Conservation (phyloP, 2,113 vertebrate genomes). For the Protobothrops flavoviridis region DNA sequence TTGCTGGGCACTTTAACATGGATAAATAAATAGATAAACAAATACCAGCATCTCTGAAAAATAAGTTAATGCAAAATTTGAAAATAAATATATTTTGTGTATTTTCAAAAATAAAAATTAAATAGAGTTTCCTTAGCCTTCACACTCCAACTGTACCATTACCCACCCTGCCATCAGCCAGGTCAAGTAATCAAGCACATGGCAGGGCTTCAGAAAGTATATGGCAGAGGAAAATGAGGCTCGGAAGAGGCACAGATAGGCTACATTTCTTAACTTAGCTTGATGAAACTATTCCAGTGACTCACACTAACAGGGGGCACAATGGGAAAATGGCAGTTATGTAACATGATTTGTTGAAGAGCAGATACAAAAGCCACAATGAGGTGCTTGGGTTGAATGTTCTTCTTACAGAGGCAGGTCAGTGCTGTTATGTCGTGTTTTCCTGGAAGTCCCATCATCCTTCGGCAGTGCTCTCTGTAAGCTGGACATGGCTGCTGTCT, state of each 20-base stretch:
- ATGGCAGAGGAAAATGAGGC: neutral
- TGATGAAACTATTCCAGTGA: conserved; percentile 18
- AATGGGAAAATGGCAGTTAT: neutral
- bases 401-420: conserved; percentile 90
- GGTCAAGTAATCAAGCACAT: conserved; percentile 28
- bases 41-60: conserved; percentile 35
- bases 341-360: neutral
- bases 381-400: conserved; percentile 3
- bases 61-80: conserved; percentile 43
- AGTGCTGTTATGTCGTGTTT: conserved; percentile 98
- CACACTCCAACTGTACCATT: neutral
- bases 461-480: conserved; percentile 94
- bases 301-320: neutral
- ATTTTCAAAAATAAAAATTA: conserved; percentile 6
- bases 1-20: conserved; percentile 12
- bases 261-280: conserved; percentile 20
- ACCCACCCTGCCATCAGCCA: conserved; percentile 43
- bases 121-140: conserved; percentile 7
- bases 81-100: neutral
- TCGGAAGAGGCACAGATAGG: conserved; percentile 44
- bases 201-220: conserved; percentile 50
- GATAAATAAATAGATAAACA: conserved; percentile 28
- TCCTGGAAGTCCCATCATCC: conserved; percentile 94
- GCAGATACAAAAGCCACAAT: conserved; percentile 23
- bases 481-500: conserved; percentile 97